Evolutionary conservation across 2,113 vertebrate species (phyloP).

Genomic region (Myotis brandtii): DNA sequence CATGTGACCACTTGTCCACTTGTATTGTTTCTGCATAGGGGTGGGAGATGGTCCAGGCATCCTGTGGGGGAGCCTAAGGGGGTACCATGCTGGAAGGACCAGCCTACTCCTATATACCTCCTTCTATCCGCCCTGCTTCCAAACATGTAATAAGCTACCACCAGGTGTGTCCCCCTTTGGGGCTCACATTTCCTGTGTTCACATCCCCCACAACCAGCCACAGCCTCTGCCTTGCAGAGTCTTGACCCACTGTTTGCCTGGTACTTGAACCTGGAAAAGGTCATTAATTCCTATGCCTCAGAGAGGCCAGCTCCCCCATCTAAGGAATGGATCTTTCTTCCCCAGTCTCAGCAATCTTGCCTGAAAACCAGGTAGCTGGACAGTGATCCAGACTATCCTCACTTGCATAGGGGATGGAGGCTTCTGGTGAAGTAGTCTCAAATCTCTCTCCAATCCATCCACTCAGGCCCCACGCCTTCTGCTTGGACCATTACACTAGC

Average conservation of each 20-base stretch:
- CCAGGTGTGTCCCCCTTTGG: not conserved
- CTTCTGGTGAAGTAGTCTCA: not conserved
- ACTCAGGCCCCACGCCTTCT: not conserved
- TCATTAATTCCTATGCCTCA: not conserved
- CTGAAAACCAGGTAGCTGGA: not conserved
- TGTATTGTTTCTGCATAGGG: not conserved
- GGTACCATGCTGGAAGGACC: not conserved
- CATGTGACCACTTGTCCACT: not conserved
- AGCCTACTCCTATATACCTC: not conserved
- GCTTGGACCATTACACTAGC: not conserved
- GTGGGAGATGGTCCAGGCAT: not conserved
- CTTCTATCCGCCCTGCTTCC: not conserved
- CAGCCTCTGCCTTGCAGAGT: not conserved
- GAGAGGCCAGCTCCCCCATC: not conserved
- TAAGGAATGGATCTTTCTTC: not conserved
- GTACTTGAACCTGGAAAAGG: not conserved
- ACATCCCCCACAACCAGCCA: not conserved
- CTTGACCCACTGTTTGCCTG: not conserved
- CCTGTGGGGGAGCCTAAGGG: not conserved
- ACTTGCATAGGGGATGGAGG: not conserved
- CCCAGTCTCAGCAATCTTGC: not conserved
- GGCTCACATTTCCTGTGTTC: not conserved
- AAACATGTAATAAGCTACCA: not conserved
- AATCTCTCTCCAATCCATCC: not conserved
- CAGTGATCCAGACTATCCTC: not conserved